Evolutionary conservation across 1,140 invertebrate species (phyloP), one percentile per base, ranked within the genome.

Genomic region (Drosophila parabipectinata): DNA sequence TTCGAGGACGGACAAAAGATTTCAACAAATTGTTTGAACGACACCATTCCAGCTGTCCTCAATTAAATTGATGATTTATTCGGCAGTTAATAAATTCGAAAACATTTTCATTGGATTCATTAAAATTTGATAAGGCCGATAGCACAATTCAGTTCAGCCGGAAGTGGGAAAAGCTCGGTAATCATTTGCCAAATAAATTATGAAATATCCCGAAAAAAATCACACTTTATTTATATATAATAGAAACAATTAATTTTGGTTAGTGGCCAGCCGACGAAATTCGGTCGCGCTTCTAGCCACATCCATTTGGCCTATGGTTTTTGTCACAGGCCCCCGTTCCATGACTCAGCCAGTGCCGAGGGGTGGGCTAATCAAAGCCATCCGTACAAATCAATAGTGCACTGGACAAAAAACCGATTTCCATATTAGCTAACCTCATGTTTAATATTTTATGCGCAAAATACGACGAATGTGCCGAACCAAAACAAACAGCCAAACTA

Each of bases 201-300:
- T 85, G 69, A 77, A 81, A 85, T 76, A 61, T 72, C 66, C n/a
- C 41, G 24, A 48, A 39, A 37, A 66, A 62, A 51, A 51, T 39
- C 14, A 15, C 15, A 21, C 8, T 21, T 12, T 37, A 37, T 37
- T 12, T 37, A 37, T 37, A 12, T 37, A 21, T 21, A 47, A 37
- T 66, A 61, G 63, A 87, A 79, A 85, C 82, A 85, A 87, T 87
- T 87, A 85, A 74, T 80, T 80, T 77, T 58, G 81, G 80, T 79
- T 73, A 73, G 81, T 54, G 79, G 76, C 61, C 37, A 51, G 41
- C 64, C 77, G 57, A 57, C 56, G 62, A 39, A 62, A 26, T 37
- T 69, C 66, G 54, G 58, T 62, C 53, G 41, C 51, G 21, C 39
- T 28, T 24, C 37, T 32, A 50, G 52, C 66, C 66, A 69, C 66